A percentile compares a stretch with the other conserved stretches of the same genome.
These are phyloP conservation scores for Phoebastria nigripes DNA, from an alignment of 2,797 vertebrate genomes.

Conservation along the genomic window DNA sequence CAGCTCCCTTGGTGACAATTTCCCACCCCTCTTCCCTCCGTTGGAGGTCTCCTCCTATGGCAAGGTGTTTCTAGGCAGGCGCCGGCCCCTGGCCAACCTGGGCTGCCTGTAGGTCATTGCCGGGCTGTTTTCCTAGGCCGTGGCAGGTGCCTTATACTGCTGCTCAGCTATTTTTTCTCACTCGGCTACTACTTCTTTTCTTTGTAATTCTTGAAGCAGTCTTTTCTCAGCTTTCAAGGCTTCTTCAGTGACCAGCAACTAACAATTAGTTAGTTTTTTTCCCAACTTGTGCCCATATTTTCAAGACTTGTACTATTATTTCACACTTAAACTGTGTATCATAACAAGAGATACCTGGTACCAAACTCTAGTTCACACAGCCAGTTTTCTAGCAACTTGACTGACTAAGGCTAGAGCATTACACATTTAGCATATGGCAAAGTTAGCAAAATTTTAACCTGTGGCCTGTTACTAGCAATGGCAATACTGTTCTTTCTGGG, in stretches of 20 bases:
- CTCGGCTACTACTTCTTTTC: neutral
- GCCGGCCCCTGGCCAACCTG: neutral
- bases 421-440: neutral
- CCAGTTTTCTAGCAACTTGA: neutral
- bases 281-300: neutral
- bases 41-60: neutral
- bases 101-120: neutral
- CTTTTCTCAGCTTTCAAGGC: neutral
- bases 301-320: neutral
- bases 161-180: neutral
- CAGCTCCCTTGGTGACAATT: accelerated
- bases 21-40: neutral
- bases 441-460: neutral
- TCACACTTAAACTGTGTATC: neutral
- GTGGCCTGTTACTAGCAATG: neutral
- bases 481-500: neutral
- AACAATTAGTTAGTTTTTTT: neutral
- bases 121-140: neutral
- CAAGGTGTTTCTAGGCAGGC: neutral
- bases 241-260: neutral
- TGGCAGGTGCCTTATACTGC: neutral
- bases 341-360: neutral
- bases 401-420: neutral
- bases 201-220: neutral
- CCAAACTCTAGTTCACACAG: neutral